Evolutionary conservation across 2,113 vertebrate genomes (phyloP), one percentile per base, ranked within the genome.

Genomic region (Eulemur macaco): DNA sequence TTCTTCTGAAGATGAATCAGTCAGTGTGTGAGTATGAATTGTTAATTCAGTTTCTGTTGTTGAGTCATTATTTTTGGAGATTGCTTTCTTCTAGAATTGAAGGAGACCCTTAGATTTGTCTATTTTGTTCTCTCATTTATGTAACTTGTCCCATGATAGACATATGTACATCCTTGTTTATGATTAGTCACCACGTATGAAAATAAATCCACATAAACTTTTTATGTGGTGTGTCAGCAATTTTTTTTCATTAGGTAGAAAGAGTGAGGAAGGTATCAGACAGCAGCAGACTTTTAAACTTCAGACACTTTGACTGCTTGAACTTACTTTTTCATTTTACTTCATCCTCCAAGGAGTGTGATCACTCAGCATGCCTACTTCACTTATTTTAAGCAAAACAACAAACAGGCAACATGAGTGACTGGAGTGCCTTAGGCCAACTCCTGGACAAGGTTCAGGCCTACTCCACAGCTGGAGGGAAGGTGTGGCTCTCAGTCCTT

Each of bases 391-490:
- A 97, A 97, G 96, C 56, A 96, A 87, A 97, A 95, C 97, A 98
- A 96, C 78, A 25, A 96, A 98, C 96, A 94, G 97, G 96, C 98
- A 99, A 92, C 85, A 99, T 99, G 99, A 99, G 99, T 97, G 99
- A 99, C 98, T 99, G 99, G 99, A 99, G 99, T 94, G 98, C 99
- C 98, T 98, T 99, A 96, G 99, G 99, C 96, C 99, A 99, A 91
- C 99, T 99, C 94, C 98, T 99, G 96, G 99, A 99, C 98, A 99
- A 99, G 97, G 99, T 99, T 97, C 99, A 99, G 98, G 99, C 99
- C 86, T 99, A 99, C 97, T 99, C 99, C 63, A 99, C 98, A 1
- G 98, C 99, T 54, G 99, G 99, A 97, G 99, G 99, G 42, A 99
- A 99, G 97, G 98, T 99, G 18, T 99, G 99, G 99, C 98, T 99